A percentile compares a stretch with the other conserved stretches of the same genome.
Evolutionary conservation across 2,113 vertebrate genomes (phyloP).

Genomic region (Thunnus maccoyii): DNA sequence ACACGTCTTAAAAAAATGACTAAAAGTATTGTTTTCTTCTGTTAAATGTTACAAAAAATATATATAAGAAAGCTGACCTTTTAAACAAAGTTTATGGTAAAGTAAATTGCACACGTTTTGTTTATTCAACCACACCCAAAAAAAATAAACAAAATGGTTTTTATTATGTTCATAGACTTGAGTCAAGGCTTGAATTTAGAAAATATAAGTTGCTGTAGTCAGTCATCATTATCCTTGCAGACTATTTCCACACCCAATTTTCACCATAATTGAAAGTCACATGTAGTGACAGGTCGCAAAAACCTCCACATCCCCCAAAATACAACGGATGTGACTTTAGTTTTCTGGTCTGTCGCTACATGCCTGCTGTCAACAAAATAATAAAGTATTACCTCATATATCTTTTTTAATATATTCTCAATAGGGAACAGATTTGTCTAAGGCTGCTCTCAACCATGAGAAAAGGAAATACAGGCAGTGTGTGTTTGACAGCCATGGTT

Average conservation of each 20-base stretch:
- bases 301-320: background rate
- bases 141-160: background rate
- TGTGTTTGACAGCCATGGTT: constrained; percentile 26
- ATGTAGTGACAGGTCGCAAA: background rate
- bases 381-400: too few species aligned
- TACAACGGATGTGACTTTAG: too few species aligned
- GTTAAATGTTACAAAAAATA: too few species aligned
- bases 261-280: background rate
- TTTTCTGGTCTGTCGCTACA: too few species aligned
- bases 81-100: too few species aligned
- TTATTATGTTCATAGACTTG: too few species aligned
- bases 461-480: background rate
- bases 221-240: background rate
- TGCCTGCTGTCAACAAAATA: too few species aligned
- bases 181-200: background rate
- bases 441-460: background rate
- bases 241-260: background rate
- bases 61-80: too few species aligned
- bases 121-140: background rate
- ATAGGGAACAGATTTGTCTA: background rate
- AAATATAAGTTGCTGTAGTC: background rate
- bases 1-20: too few species aligned
- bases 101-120: too few species aligned
- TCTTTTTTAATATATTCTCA: too few species aligned
- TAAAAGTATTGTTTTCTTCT: too few species aligned